Evolutionary conservation across 2,113 vertebrate genomes (phyloP), one percentile per base, ranked within the genome.

Genomic region (Entelurus aequoreus): DNA sequence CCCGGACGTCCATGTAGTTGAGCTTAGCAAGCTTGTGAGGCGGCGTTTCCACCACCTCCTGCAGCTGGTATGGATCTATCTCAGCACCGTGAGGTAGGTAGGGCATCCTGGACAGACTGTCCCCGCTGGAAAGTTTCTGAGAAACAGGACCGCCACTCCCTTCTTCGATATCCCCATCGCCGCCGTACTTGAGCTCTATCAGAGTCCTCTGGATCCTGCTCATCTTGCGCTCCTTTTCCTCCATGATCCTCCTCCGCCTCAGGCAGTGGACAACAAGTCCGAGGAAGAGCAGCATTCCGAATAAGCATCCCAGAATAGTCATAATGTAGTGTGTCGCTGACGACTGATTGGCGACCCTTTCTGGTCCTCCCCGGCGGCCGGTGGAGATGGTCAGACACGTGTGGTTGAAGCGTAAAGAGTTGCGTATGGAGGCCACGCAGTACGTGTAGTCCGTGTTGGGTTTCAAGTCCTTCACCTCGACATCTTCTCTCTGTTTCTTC

Each of bases 281-380:
- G 4, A 99, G 87, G 21, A 95, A 92, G 11, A 98, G 90, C 64
- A 99, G 84, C 96, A 98, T 97, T 61, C 95, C 94, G 1, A 99
- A 96, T 54, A 99, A 91, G 74, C 94, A 97, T 69, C 97, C 97
- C 67, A 99, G 69, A 68, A 96, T 91, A 66, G 95, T 95, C 95
- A 98, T 94, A 71, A 99, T 98, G 59, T 97, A 96, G 84, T 95
- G 96, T 10, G 97, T 99, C 81, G 95, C 96, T 1, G 94, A 95
- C n/a, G 95, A 92, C 48, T 87, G 88, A 59, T 81, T 90, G 71
- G 87, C 83, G 35, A 69, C 53, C 0, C 74, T 87, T 37, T 91
- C 93, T 0, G 84, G 80, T 16, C 80, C 82, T 2, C 74, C 78
- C 6, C 72, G 84, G 28, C 83, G 90, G 49, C 89, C 91, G 9